These are phyloP conservation scores for Scaptodrosophila latifasciaeformis DNA, from an alignment of 2,888 invertebrate genomes.

Conservation along the genomic window DNA sequence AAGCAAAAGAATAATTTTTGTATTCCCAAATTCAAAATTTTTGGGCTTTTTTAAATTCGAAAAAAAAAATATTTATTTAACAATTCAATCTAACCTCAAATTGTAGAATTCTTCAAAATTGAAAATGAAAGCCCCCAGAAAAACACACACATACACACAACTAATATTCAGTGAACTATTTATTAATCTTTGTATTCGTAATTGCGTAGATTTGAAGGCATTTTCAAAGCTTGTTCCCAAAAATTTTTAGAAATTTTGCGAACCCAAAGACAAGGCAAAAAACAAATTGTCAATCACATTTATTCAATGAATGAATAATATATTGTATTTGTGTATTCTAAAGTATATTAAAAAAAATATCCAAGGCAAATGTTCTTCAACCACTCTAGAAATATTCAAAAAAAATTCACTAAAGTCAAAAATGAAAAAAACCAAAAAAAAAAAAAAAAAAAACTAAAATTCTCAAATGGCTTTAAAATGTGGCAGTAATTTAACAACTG, in stretches of 20 bases:
- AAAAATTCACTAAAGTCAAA: constrained; percentile 15
- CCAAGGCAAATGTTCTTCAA: too few species aligned
- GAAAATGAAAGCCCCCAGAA: not conserved
- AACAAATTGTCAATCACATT: constrained; percentile 34
- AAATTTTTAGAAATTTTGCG: constrained; percentile 69
- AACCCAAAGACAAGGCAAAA: constrained; percentile 46
- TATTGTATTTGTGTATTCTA: constrained; percentile 53
- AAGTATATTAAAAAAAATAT: constrained; percentile 28
- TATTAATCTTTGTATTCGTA: constrained; percentile 50
- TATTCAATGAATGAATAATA: constrained; percentile 41
- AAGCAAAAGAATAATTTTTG: constrained; percentile 17
- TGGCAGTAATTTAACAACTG: constrained; percentile 31
- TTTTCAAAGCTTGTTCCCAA: constrained; percentile 71
- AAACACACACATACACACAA: constrained; percentile 22
- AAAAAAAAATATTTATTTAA: constrained; percentile 11
- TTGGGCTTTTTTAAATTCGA: constrained; percentile 1
- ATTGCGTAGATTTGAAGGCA: constrained; percentile 69
- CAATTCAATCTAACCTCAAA: not conserved
- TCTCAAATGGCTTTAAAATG: constrained; percentile 29
- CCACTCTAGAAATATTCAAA: constrained; percentile 27
- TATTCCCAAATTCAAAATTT: not conserved
- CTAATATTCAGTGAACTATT: constrained; percentile 15
- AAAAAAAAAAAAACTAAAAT: constrained; percentile 15
- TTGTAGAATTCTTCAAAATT: constrained; percentile 4
- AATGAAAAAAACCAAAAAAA: not conserved